Conservation (phyloP, 2,797 vertebrate genomes). For the Premnoplex brunnescens region DNA sequence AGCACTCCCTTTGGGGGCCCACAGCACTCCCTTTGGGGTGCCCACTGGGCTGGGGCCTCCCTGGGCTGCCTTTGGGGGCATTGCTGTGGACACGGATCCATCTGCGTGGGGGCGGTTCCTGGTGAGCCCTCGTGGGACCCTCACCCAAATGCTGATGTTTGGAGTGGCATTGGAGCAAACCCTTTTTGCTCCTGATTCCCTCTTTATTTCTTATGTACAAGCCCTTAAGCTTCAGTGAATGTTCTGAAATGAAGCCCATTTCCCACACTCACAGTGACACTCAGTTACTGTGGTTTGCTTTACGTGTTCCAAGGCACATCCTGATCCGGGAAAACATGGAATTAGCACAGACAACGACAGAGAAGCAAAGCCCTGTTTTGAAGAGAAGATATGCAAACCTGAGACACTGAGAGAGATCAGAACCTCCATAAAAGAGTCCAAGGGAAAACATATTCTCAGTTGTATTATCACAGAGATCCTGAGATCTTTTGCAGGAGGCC, state of each 20-base stretch:
- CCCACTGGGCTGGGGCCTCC: neutral
- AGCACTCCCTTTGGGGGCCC: too few species aligned
- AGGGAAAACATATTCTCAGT: neutral
- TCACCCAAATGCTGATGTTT: neutral
- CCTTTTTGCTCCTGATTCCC: neutral
- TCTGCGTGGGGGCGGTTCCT: neutral
- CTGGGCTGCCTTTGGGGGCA: neutral
- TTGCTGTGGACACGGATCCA: too few species aligned
- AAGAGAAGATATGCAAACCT: neutral
- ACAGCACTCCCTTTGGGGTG: too few species aligned
- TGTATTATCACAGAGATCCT: neutral
- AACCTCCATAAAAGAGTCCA: neutral
- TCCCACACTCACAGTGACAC: neutral
- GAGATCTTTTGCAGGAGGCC: neutral
- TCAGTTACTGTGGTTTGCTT: neutral
- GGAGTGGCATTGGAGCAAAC: neutral
- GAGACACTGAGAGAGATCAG: neutral
- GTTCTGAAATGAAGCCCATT: rapidly evolving
- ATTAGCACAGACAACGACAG: neutral
- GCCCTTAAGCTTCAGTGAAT: neutral
- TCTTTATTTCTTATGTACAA: neutral
- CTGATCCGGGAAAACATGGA: neutral
- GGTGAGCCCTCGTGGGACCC: neutral
- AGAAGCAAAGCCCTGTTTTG: neutral
- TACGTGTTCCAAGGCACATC: neutral